phyloP scores from a whole-genome alignment of 1,140 invertebrate genomes.

The Brachionus plicatilis region DNA sequence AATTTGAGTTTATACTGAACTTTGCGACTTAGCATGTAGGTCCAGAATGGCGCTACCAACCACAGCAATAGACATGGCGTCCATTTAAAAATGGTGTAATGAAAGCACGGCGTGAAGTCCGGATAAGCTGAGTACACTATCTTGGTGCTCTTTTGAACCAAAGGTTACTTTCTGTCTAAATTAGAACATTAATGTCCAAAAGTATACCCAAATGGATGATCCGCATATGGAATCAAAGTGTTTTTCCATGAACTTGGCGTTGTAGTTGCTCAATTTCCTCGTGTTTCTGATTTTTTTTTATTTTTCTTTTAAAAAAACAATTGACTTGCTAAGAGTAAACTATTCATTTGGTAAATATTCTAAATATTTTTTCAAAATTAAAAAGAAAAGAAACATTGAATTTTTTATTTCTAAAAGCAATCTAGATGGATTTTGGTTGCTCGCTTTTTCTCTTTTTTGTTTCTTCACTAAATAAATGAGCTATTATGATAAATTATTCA shows the following conservation, averaged over 20 bases:
- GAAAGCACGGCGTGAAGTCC: constrained; percentile 35
- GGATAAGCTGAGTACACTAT: constrained; percentile 35
- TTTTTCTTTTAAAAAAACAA: neutral
- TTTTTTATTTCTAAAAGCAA: neutral
- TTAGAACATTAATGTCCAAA: neutral
- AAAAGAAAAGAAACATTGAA: neutral
- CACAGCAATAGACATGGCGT: neutral
- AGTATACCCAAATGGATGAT: constrained; percentile 22
- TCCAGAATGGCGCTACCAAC: constrained; percentile 25
- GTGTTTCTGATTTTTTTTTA: neutral
- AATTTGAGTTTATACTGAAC: constrained; percentile 27
- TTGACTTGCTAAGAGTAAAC: neutral
- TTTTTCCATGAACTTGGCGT: constrained; percentile 3
- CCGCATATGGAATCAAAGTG: constrained; percentile 39
- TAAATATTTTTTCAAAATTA: neutral
- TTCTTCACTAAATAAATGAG: neutral
- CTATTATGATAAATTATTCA: constrained; percentile 12
- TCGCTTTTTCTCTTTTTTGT: neutral
- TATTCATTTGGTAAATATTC: neutral
- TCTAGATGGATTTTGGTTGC: neutral
- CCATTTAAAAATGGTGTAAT: constrained; percentile 33
- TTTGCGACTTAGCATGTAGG: constrained; percentile 34
- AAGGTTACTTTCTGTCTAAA: neutral
- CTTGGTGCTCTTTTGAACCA: neutral
- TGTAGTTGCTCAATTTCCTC: neutral